These are phyloP conservation scores for Ibidorhyncha struthersii DNA, from an alignment of 2,113 vertebrate genomes.

Conservation along the genomic window DNA sequence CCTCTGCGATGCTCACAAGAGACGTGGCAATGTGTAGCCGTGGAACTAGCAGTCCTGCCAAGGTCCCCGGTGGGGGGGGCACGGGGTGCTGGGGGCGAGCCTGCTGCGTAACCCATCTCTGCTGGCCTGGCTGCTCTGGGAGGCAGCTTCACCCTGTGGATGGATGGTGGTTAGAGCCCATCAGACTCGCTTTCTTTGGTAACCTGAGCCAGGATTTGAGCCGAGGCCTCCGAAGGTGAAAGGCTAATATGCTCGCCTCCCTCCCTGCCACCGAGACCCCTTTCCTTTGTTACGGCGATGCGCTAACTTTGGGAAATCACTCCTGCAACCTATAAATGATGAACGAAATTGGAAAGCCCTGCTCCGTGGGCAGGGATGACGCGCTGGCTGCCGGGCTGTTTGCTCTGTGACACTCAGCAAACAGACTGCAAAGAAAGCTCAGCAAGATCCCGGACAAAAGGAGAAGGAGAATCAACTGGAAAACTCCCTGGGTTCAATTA, in stretches of 20 bases:
- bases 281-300: not conserved
- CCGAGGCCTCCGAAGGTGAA: not conserved
- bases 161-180: not conserved
- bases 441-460: not conserved
- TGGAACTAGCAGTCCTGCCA: not conserved
- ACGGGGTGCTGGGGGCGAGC: fast-evolving
- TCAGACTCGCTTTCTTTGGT: not conserved
- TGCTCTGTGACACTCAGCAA: not conserved
- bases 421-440: not conserved
- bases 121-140: not conserved
- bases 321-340: not conserved
- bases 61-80: not conserved
- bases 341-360: not conserved
- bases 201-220: slow-evolving; percentile 33
- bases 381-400: not conserved
- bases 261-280: not conserved
- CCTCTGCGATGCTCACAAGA: not conserved
- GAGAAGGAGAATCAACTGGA: not conserved
- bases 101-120: not conserved
- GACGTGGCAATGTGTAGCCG: not conserved
- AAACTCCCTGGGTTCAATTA: not conserved
- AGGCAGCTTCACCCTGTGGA: not conserved
- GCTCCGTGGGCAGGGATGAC: not conserved
- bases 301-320: not conserved
- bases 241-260: not conserved